A percentile compares a stretch with the other conserved stretches of the same genome.
Conservation (phyloP, 2,113 vertebrate genomes). For the Solenodon paradoxus region DNA sequence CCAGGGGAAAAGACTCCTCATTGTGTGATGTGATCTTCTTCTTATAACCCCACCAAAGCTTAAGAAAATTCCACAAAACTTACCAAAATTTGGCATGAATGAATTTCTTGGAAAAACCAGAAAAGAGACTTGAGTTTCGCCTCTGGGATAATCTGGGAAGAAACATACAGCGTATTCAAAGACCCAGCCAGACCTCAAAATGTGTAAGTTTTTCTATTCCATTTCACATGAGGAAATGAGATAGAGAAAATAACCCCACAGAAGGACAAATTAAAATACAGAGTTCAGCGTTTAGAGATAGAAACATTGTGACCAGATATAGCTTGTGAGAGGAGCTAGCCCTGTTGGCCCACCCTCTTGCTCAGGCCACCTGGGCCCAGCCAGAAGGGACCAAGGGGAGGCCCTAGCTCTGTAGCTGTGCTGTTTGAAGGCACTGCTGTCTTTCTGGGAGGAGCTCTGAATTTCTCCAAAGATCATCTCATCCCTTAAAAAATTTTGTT, state of each 20-base stretch:
- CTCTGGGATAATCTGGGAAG: not conserved
- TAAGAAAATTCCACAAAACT: conserved; percentile 1
- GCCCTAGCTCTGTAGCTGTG: not conserved
- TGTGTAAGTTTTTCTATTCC: not conserved
- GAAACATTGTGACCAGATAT: not conserved
- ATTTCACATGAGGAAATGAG: not conserved
- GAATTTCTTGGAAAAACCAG: conserved; percentile 45
- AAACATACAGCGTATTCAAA: not conserved
- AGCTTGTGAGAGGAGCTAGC: not conserved
- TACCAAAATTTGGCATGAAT: not conserved
- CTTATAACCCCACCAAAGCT: not conserved
- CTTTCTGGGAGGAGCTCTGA: not conserved
- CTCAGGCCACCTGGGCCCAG: not conserved
- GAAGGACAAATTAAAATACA: not conserved
- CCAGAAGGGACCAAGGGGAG: not conserved
- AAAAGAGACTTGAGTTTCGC: not conserved
- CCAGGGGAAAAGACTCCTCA: not conserved
- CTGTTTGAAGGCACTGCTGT: not conserved
- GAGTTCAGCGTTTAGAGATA: not conserved
- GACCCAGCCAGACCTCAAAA: conserved; percentile 19
- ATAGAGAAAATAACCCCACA: not conserved
- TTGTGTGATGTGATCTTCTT: not conserved
- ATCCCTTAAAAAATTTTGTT: not conserved
- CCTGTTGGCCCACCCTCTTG: not conserved
- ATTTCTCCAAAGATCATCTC: not conserved